Conservation (phyloP, 1,140 invertebrate species). For the Pseudachorutes palmiensis region DNA sequence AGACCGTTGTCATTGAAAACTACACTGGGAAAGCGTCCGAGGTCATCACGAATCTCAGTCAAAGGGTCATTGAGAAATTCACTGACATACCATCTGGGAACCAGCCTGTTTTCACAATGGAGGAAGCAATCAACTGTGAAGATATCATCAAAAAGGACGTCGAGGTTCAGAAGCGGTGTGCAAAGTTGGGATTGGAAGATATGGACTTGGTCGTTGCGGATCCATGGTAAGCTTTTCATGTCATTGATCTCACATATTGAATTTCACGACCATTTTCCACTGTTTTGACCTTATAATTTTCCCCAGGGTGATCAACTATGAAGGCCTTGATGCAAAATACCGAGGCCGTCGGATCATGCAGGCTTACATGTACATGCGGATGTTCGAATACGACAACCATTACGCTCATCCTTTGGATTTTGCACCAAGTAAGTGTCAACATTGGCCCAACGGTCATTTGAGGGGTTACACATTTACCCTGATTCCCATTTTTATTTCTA, state of each 20-base stretch:
- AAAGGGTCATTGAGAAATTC: conserved; percentile 20
- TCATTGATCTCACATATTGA: not conserved
- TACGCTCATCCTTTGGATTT: conserved; percentile 36
- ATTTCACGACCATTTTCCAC: not conserved
- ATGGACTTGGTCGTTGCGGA: conserved; percentile 31
- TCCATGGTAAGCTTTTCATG: conserved; percentile 26
- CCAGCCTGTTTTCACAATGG: conserved; percentile 23
- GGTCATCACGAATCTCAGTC: conserved; percentile 28
- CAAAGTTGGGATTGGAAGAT: conserved; percentile 18
- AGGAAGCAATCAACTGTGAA: conserved; percentile 19
- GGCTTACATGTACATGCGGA: conserved; percentile 23
- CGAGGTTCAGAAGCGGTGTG: conserved; percentile 25
- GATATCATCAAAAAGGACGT: conserved; percentile 26
- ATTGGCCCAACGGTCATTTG: not conserved
- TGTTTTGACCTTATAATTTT: conserved; percentile 2
- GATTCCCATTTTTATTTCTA: conserved; percentile 1
- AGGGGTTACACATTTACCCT: not conserved
- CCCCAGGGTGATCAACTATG: conserved; percentile 22
- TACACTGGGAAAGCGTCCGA: conserved; percentile 21
- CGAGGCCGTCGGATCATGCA: conserved; percentile 24
- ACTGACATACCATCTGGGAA: conserved; percentile 8
- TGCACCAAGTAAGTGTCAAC: conserved; percentile 19
- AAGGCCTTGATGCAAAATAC: conserved; percentile 18
- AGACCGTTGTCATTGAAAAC: conserved; percentile 23
- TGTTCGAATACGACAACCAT: conserved; percentile 27